Evolutionary conservation across 2,888 invertebrate species (phyloP), one percentile per base, ranked within the genome.

Genomic region (Tanypteryx hageni): DNA sequence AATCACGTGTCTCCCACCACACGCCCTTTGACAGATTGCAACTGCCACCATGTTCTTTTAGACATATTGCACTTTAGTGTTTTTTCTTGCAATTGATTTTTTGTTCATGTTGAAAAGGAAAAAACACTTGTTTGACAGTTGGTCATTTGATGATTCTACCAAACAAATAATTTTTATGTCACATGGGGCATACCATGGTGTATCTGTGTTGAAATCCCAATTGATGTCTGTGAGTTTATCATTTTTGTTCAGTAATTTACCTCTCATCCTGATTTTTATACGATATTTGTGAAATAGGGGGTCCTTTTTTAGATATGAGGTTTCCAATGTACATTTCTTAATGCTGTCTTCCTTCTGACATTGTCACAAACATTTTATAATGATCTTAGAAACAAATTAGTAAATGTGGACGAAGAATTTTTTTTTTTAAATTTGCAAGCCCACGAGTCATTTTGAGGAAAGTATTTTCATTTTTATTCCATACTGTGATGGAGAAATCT

Each of bases 331-430:
- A 89, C 68, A 89, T 89, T 89, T 89, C 89, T 89, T 89, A 27
- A 89, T 89, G 89, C 89, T 89, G 89, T 89, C 89, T 89, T 89
- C 89, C 89, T 89, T 89, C 89, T 89, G 89, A 89, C 89, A 64
- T 89, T 89, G 89, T 89, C 89, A 89, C 64, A 89, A 61, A 89
- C 22, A 61, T 89, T 89, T 89, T 89, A 68, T 89, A 89, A 89
- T 44, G 89, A 89, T 89, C 61, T 89, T 89, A 89, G 89, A 86
- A 64, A 44, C 68, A 68, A 64, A 89, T n/a, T 89, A 89, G 89
- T 89, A 10, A 56, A 89, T 89, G 31, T 89, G 89, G 68, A 89
- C n/a, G 44, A 89, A 44, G 44, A 61, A 44, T 64, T 14, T 64
- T 64, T 83, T 89, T 89, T 89, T 89, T 89, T n/a, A 89, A 89